Evolutionary conservation across 2,113 vertebrate species (phyloP).

Genomic region (Anseranas semipalmata): DNA sequence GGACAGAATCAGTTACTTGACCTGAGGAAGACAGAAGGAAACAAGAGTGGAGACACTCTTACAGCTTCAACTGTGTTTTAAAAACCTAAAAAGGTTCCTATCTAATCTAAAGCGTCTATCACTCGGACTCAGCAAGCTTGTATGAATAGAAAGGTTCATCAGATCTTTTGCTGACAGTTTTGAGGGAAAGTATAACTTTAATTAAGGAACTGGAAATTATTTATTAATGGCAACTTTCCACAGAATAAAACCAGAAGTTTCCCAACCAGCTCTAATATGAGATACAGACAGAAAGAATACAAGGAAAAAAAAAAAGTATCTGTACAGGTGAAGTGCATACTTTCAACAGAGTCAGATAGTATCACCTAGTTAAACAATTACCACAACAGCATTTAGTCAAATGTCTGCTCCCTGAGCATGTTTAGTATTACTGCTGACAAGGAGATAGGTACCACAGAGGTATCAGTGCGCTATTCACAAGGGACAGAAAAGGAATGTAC

Average conservation of each 20-base stretch:
- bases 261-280: neutral
- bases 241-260: neutral
- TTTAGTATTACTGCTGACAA: conserved; percentile 1
- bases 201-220: neutral
- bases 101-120: neutral
- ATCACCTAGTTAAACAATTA: neutral
- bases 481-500: neutral
- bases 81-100: neutral
- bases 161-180: neutral
- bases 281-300: neutral
- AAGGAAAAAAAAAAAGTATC: neutral
- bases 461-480: neutral
- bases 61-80: neutral
- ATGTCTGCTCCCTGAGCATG: neutral
- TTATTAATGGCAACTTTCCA: neutral
- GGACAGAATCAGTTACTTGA: neutral
- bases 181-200: neutral
- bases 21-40: neutral
- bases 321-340: neutral
- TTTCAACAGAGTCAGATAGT: neutral
- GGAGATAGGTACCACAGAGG: neutral
- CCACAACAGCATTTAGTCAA: neutral
- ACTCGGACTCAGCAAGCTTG: neutral
- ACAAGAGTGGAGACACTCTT: neutral
- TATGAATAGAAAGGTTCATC: neutral